Evolutionary conservation across 35 echinoderm and acorn worm species (phyloP), one percentile per base, ranked within the genome.

Genomic region (Apostichopus japonicus): DNA sequence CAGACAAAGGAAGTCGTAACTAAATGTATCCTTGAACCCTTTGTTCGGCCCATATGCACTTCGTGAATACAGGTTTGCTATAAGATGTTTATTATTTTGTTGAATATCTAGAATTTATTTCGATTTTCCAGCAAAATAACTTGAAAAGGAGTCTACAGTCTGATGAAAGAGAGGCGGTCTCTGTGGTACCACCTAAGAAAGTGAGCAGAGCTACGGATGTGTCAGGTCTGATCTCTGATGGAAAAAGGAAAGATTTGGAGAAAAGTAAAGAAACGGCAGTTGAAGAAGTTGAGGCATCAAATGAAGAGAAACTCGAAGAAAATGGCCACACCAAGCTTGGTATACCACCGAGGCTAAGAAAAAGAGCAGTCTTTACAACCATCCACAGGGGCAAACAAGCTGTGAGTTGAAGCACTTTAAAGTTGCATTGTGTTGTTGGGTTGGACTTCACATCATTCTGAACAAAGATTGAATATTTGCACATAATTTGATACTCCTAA

Each of bases 321-420:
- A 4, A 15, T 11, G 79, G 63, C 10, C 54, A 23, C 0, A 14
- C 23, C 53, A 87, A 22, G 27, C 54, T 57, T 10, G 27, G 23
- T 4, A 58, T 87, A 87, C 24, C 86, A 2, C 86, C 54, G 24
- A 87, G 86, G 63, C 56, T 87, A 22, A 6, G 86, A 55, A 87
- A 87, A 23, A 87, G 86, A 57, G 58, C 56, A 11, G 86, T 87
- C 21, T 87, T 87, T 33, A 65, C 86, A 17, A 25, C 86, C 58
- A 27, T 87, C 16, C 86, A 87, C 19, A 23, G 86, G 51, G 58
- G 86, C 16, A 62, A 87, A 56, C 56, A 87, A 65, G 23, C 56
- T 62, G 86, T 87, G 23, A 87, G 86, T 87, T 62, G 11, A n/a
- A 44, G 53, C 56, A 23, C 24, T 17, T 22, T 10, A 33, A 23